Conservation (phyloP, 2,797 vertebrate species). For the Sebastes umbrosus region DNA sequence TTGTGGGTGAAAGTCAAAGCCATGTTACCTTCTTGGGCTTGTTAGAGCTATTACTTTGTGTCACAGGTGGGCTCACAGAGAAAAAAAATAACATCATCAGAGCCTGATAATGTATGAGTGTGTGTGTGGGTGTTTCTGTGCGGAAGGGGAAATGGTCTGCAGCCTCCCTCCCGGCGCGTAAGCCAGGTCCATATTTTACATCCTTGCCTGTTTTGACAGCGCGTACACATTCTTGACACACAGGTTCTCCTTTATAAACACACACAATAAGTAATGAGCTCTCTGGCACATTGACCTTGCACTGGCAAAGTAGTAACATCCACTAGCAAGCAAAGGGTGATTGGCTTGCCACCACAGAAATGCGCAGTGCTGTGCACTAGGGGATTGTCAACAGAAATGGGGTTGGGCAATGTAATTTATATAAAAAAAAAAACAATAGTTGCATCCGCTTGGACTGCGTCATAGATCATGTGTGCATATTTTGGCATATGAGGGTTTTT, state of each 20-base stretch:
- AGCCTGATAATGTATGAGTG: slow-evolving; percentile 3
- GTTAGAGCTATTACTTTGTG: slow-evolving; percentile 36
- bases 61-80: slow-evolving; percentile 27
- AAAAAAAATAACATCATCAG: slow-evolving; percentile 24
- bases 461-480: background rate
- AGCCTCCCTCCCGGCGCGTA: slow-evolving; percentile 8
- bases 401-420: background rate
- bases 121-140: background rate
- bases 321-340: background rate
- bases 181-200: slow-evolving; percentile 29
- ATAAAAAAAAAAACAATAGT: too few relatives aligned
- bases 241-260: slow-evolving; percentile 3
- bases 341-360: background rate
- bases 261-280: slow-evolving; percentile 33
- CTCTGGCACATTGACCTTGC: slow-evolving; percentile 20
- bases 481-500: background rate
- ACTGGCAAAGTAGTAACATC: slow-evolving; percentile 14
- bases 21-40: slow-evolving; percentile 6
- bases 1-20: slow-evolving; percentile 17
- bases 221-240: background rate
- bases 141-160: slow-evolving; percentile 14
- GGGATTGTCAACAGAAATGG: background rate
- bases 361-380: background rate
- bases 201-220: slow-evolving; percentile 23
- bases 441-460: background rate